phyloP scores from a whole-genome alignment of 2,888 invertebrate species.

The Dascillus cervinus region DNA sequence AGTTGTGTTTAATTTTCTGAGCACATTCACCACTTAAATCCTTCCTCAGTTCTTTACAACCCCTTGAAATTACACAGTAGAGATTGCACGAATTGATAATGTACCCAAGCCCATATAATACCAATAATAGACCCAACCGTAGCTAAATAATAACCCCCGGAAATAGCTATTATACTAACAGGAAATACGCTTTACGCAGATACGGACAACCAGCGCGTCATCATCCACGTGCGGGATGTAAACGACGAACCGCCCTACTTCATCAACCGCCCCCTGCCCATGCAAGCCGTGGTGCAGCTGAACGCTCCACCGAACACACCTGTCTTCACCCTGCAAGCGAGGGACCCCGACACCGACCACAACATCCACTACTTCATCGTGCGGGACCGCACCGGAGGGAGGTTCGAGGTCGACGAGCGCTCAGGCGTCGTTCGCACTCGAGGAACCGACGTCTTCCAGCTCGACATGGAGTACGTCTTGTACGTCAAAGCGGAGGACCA shows the following conservation, averaged over 20 bases:
- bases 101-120: no score
- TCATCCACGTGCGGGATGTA: slow-evolving; percentile 90
- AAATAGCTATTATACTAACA: slow-evolving; percentile 30
- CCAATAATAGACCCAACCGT: not conserved
- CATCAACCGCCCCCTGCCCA: slow-evolving; percentile 92
- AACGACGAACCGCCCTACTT: slow-evolving; percentile 97
- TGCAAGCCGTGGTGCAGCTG: slow-evolving; percentile 94
- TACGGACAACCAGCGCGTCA: slow-evolving; percentile 91
- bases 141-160: not conserved
- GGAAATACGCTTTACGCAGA: slow-evolving; percentile 47
- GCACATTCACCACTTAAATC: no score
- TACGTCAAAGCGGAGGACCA: slow-evolving; percentile 96
- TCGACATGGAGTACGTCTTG: slow-evolving; percentile 93
- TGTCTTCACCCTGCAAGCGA: slow-evolving; percentile 93
- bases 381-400: slow-evolving; percentile 68
- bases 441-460: slow-evolving; percentile 84
- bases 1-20: no score
- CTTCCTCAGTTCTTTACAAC: no score
- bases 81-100: no score
- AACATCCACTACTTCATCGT: slow-evolving; percentile 95
- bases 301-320: slow-evolving; percentile 94
- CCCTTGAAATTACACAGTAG: no score
- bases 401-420: slow-evolving; percentile 80
- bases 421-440: slow-evolving; percentile 88
- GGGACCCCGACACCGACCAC: slow-evolving; percentile 94